These are phyloP conservation scores for Ormyrus rosae DNA, from an alignment of 2,888 invertebrate genomes.

Conservation along the genomic window DNA sequence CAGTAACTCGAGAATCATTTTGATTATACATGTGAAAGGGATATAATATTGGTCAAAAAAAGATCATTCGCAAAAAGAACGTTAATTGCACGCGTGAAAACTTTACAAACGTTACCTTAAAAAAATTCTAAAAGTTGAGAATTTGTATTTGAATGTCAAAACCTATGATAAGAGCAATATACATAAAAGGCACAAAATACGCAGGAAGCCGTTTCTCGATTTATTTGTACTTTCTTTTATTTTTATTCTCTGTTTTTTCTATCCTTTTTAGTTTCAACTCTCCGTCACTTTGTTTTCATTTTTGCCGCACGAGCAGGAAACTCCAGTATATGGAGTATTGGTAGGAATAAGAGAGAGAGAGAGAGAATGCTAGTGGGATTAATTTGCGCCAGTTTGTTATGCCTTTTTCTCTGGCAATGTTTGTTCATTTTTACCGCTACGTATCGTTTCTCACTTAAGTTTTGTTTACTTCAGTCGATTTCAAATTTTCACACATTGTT, in stretches of 20 bases:
- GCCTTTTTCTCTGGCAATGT: slow-evolving; percentile 24
- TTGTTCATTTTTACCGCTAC: slow-evolving; percentile 12
- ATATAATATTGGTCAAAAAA: too few species aligned
- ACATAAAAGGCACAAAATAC: slow-evolving; percentile 1
- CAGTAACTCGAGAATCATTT: too few species aligned
- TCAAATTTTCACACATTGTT: slow-evolving; percentile 49
- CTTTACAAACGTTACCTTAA: too few species aligned
- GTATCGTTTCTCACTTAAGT: slow-evolving; percentile 35
- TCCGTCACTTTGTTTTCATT: not conserved
- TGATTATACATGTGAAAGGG: too few species aligned
- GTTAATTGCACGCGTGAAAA: too few species aligned
- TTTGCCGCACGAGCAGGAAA: slow-evolving; percentile 22
- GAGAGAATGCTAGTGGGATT: slow-evolving; percentile 34
- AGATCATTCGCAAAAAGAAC: too few species aligned
- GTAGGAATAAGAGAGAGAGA: not conserved
- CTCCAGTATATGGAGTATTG: slow-evolving; percentile 48
- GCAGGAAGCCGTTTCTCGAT: slow-evolving; percentile 40
- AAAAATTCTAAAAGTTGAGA: too few species aligned
- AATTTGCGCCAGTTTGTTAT: slow-evolving; percentile 45
- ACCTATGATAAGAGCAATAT: not conserved
- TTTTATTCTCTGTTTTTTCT: slow-evolving; percentile 40
- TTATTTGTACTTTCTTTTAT: slow-evolving; percentile 51
- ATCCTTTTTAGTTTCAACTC: slow-evolving; percentile 4
- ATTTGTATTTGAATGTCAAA: too few species aligned
- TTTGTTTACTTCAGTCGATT: slow-evolving; percentile 44